Conservation (phyloP, 2,113 vertebrate genomes). For the Scatophagus argus region DNA sequence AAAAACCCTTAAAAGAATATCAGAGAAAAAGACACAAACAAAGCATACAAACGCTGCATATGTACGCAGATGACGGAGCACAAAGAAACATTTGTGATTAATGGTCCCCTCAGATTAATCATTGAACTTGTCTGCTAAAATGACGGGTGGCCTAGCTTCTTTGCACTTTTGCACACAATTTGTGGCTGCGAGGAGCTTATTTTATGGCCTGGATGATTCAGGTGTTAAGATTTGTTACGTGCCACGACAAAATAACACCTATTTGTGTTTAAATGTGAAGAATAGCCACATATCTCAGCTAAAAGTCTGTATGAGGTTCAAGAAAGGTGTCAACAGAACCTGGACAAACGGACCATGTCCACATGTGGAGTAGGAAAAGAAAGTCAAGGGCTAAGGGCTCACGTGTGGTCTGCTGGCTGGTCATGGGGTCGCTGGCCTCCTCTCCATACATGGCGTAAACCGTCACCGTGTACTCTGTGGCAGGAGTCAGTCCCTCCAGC, state of each 20-base stretch:
- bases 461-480: slow-evolving; percentile 95
- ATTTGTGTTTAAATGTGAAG: too few relatives aligned
- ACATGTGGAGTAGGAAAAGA: too few relatives aligned
- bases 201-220: background rate
- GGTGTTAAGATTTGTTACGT: background rate
- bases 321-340: background rate
- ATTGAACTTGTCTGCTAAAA: background rate
- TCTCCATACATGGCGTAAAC: slow-evolving; percentile 98
- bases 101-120: background rate
- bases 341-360: too few relatives aligned
- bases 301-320: background rate
- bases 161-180: background rate
- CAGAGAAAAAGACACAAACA: background rate
- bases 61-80: background rate
- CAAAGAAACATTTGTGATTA: background rate
- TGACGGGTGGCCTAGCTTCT: rapidly evolving
- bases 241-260: background rate
- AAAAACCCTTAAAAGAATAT: background rate
- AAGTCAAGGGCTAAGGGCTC: too few relatives aligned
- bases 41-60: background rate
- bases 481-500: slow-evolving; percentile 88
- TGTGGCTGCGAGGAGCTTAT: background rate
- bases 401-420: slow-evolving; percentile 95
- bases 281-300: background rate
- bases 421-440: slow-evolving; percentile 97